Conservation (phyloP, 1,140 invertebrate genomes). For the Ladona fulva region DNA sequence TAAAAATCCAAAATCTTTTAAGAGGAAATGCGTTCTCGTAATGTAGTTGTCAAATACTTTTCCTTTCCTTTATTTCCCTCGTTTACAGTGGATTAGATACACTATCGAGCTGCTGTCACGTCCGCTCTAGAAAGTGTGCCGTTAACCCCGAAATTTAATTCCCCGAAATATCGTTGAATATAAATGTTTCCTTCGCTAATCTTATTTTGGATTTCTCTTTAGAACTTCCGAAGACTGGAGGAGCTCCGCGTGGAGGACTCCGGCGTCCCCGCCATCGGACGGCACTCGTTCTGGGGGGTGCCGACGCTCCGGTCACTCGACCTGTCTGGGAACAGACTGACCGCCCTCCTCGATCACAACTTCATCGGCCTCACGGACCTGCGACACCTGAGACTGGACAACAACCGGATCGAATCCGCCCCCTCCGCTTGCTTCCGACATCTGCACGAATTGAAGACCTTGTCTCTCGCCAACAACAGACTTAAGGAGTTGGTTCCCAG, state of each 20-base stretch:
- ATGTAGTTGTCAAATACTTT: no score
- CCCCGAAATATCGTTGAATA: no score
- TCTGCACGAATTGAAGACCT: slow-evolving; percentile 49
- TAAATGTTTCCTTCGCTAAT: no score
- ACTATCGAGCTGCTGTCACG: no score
- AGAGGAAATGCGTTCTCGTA: no score
- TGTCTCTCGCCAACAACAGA: slow-evolving; percentile 60
- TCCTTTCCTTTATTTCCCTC: no score
- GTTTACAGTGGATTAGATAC: no score
- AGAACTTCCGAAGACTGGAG: slow-evolving; percentile 53
- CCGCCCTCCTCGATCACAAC: slow-evolving; percentile 33
- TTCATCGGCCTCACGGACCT: slow-evolving; percentile 37
- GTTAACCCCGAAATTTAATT: no score
- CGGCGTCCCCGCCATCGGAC: slow-evolving; percentile 65
- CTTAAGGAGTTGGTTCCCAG: slow-evolving; percentile 54
- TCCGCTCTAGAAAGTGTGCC: no score
- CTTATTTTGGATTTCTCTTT: slow-evolving; percentile 30
- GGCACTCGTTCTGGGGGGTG: slow-evolving; percentile 67
- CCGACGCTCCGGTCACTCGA: slow-evolving; percentile 57
- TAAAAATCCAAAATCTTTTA: no score
- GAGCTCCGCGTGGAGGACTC: slow-evolving; percentile 66
- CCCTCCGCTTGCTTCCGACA: slow-evolving; percentile 63
- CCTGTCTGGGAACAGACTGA: slow-evolving; percentile 57
- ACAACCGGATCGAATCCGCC: slow-evolving; percentile 41
- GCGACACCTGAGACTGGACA: slow-evolving; percentile 37